Base-by-base conservation (phyloP, 2,888 invertebrate species). In the Automeris io region DNA sequence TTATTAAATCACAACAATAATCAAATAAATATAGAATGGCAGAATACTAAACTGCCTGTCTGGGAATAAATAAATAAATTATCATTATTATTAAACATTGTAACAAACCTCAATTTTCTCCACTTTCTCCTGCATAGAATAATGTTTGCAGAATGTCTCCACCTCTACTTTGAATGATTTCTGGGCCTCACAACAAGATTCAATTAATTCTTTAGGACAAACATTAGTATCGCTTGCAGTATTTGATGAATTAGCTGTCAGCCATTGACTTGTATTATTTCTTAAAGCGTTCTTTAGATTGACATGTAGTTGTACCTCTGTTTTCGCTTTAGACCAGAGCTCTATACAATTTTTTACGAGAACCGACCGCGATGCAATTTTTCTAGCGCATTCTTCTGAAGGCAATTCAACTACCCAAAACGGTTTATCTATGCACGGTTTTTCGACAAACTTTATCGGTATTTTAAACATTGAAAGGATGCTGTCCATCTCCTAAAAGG, bases 81-180 rank as follows among this genome's bases (percentile, higher is more conserved):
- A n/a, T n/a, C n/a, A n/a, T n/a, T n/a, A n/a, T n/a, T n/a, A n/a
- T n/a, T n/a, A n/a, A n/a, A n/a, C n/a, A n/a, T n/a, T n/a, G n/a
- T n/a, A 6, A 53, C 70, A 68, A 64, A 94, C 93, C 89, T 98
- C 96, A 58, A 98, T 95, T 77, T 93, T 95, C 1, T 91, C 85
- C 13, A 98, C 82, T 87, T 97, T 98, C 54, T 96, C 93, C 38
- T 87, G 80, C 69, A 93, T 92, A 1, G 90, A 88, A 47, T 95
- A 92, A 74, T 95, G 95, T 69, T 93, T 95, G 67, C 96, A 95
- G 70, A 95, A 98, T 1, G 95, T 93, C 72, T 97, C 96, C 0
- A 98, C 95, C 42, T 91, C 90, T 5, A 98, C 90, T 87, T 94
- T 94, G 65, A 96, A 98, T 0, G 93, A 90, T 47, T 88, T 87